Percentiles rank a stretch among this genome's conserved stretches.
Conservation (phyloP, 2,888 invertebrate genomes). For the Lomographa bimaculata region DNA sequence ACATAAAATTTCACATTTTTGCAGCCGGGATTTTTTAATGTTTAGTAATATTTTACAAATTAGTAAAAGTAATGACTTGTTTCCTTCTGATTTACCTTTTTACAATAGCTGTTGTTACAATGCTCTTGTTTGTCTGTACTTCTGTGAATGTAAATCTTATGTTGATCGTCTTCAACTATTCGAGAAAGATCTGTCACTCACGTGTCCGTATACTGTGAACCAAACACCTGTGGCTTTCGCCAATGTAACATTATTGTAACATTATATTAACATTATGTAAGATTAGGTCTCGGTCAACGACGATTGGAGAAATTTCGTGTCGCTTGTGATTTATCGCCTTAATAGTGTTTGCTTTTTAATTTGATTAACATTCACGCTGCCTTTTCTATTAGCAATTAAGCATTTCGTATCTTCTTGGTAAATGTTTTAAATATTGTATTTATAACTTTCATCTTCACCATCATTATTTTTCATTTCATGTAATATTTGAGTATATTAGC, state of each 20-base stretch:
- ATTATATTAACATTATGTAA: slow-evolving; percentile 64
- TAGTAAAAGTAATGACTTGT: too few relatives aligned
- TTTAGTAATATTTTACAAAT: too few relatives aligned
- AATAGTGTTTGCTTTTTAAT: slow-evolving; percentile 16
- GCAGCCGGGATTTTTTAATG: too few relatives aligned
- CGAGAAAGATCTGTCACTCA: too few relatives aligned
- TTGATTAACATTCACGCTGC: slow-evolving; percentile 25
- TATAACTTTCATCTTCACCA: slow-evolving; percentile 1
- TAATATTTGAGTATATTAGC: not conserved
- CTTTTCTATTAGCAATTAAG: slow-evolving; percentile 8
- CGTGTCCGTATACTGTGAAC: slow-evolving; percentile 4
- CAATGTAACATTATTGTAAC: slow-evolving; percentile 47
- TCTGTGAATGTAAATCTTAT: too few relatives aligned
- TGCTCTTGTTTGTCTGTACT: too few relatives aligned
- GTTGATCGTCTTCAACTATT: too few relatives aligned
- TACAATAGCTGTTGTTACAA: too few relatives aligned
- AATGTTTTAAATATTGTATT: not conserved
- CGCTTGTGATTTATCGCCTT: slow-evolving; percentile 36
- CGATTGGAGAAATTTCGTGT: slow-evolving; percentile 42
- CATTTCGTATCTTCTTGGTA: not conserved
- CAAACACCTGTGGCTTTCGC: slow-evolving; percentile 66
- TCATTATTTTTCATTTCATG: not conserved
- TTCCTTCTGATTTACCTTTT: too few relatives aligned
- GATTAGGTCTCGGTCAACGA: slow-evolving; percentile 66
- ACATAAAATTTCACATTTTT: too few relatives aligned